Conservation (phyloP, 2,113 vertebrate species). For the Zapus hudsonius region DNA sequence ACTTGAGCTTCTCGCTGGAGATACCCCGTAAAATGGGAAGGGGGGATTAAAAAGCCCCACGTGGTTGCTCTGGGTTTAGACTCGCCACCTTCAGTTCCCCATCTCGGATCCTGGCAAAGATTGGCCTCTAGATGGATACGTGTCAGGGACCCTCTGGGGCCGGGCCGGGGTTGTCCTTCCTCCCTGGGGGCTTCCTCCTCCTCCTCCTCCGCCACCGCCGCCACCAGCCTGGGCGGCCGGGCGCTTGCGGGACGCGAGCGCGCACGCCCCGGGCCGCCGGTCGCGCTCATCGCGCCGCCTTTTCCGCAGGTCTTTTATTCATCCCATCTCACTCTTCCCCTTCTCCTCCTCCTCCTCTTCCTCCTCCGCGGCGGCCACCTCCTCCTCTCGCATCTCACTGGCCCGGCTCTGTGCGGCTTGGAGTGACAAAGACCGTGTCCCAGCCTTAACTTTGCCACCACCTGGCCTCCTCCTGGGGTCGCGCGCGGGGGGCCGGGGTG, state of each 20-base stretch:
- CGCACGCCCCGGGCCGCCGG: slow-evolving; percentile 84
- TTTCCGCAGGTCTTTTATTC: slow-evolving; percentile 81
- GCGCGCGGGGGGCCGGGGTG: slow-evolving; percentile 56
- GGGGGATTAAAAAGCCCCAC: slow-evolving; percentile 88
- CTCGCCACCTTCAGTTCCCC: slow-evolving; percentile 87
- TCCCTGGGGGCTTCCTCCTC: slow-evolving; percentile 77
- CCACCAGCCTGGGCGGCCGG: slow-evolving; percentile 77
- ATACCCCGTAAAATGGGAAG: slow-evolving; percentile 82
- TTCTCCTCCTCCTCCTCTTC: slow-evolving; percentile 77
- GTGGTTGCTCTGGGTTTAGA: slow-evolving; percentile 89
- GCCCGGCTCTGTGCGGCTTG: slow-evolving; percentile 81
- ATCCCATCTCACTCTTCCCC: slow-evolving; percentile 80
- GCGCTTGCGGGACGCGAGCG: slow-evolving; percentile 81
- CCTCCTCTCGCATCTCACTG: slow-evolving; percentile 82
- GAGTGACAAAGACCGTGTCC: slow-evolving; percentile 87
- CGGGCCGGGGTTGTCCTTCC: slow-evolving; percentile 78
- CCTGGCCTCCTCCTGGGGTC: slow-evolving; percentile 85
- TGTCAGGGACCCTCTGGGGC: slow-evolving; percentile 83
- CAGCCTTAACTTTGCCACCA: slow-evolving; percentile 88
- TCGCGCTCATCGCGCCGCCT: slow-evolving; percentile 82
- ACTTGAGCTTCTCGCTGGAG: slow-evolving; percentile 83
- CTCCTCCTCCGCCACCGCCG: no score
- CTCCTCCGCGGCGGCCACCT: slow-evolving; percentile 76
- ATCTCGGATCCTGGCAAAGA: slow-evolving; percentile 85
- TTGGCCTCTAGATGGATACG: slow-evolving; percentile 86